Evolutionary conservation across 2,797 vertebrate genomes (phyloP).

Genomic region (Simalia tracyae): DNA sequence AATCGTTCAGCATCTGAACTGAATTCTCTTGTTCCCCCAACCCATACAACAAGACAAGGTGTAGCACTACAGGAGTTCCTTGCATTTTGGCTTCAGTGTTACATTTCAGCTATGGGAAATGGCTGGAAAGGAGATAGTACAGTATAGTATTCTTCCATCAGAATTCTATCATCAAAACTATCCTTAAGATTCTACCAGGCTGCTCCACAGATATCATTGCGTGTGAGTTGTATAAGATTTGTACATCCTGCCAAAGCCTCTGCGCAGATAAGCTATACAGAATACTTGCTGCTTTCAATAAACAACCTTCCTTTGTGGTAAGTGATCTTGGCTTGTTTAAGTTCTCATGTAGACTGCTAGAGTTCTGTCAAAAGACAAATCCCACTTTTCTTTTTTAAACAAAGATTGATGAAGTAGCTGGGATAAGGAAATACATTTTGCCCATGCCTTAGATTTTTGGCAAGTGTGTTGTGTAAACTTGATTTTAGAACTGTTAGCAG

Average conservation of each 20-base stretch:
- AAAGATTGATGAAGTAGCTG: background rate
- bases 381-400: background rate
- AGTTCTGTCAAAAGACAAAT: conserved; percentile 17
- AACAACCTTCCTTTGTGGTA: background rate
- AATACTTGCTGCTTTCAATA: background rate
- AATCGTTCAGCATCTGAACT: background rate
- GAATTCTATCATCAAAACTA: background rate
- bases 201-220: background rate
- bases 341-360: background rate
- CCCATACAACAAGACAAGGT: background rate
- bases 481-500: conserved; percentile 36
- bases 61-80: background rate
- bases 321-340: background rate
- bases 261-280: background rate
- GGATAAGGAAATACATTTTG: conserved; percentile 24
- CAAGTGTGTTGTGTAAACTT: conserved; percentile 33
- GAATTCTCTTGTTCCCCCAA: background rate
- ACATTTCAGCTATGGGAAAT: background rate
- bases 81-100: background rate
- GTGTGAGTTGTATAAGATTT: background rate
- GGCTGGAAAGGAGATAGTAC: background rate
- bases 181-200: background rate
- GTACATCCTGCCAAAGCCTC: background rate
- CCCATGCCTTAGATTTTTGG: conserved; percentile 37
- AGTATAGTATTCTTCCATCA: background rate